Conservation (phyloP, 2,888 invertebrate species). For the Drosophila prolongata region DNA sequence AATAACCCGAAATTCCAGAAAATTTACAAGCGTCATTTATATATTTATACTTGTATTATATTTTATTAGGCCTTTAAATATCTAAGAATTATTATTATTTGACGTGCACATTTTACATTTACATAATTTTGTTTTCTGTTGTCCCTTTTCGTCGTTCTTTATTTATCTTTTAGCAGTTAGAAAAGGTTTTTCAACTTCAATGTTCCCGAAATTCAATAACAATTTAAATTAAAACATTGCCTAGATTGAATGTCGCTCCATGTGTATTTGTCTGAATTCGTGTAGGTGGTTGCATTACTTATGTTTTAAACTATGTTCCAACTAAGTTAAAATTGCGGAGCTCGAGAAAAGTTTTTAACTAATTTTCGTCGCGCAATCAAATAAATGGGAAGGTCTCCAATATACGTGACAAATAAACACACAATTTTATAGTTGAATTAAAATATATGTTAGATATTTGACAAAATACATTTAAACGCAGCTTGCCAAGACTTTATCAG, state of each 20-base stretch:
- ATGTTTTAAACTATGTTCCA: slow-evolving; percentile 13
- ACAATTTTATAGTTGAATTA: slow-evolving; percentile 17
- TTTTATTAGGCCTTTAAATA: slow-evolving; percentile 77
- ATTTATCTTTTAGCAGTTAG: slow-evolving; percentile 26
- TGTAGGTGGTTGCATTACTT: slow-evolving; percentile 19
- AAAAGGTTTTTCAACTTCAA: slow-evolving; percentile 54
- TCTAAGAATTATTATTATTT: slow-evolving; percentile 78
- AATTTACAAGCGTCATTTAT: slow-evolving; percentile 14
- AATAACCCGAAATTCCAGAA: background rate
- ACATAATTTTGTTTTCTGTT: slow-evolving; percentile 56
- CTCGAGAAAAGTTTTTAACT: slow-evolving; percentile 17
- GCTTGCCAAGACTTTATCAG: slow-evolving; percentile 39
- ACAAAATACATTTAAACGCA: slow-evolving; percentile 16
- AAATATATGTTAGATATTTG: slow-evolving; percentile 31
- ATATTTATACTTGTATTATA: slow-evolving; percentile 67
- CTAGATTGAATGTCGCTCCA: slow-evolving; percentile 48
- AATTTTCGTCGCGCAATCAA: slow-evolving; percentile 14
- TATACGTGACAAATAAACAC: slow-evolving; percentile 3
- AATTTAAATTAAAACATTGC: slow-evolving; percentile 68
- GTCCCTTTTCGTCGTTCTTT: slow-evolving; percentile 14
- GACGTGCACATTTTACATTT: slow-evolving; percentile 80
- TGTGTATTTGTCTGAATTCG: slow-evolving; percentile 30
- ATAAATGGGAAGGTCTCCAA: slow-evolving; percentile 1
- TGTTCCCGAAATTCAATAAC: slow-evolving; percentile 76
- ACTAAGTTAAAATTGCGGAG: slow-evolving; percentile 10